A percentile compares a stretch with the other conserved stretches of the same genome.
These are phyloP conservation scores for Acanthacorydalis orientalis DNA, from an alignment of 2,888 invertebrate genomes.

Conservation along the genomic window DNA sequence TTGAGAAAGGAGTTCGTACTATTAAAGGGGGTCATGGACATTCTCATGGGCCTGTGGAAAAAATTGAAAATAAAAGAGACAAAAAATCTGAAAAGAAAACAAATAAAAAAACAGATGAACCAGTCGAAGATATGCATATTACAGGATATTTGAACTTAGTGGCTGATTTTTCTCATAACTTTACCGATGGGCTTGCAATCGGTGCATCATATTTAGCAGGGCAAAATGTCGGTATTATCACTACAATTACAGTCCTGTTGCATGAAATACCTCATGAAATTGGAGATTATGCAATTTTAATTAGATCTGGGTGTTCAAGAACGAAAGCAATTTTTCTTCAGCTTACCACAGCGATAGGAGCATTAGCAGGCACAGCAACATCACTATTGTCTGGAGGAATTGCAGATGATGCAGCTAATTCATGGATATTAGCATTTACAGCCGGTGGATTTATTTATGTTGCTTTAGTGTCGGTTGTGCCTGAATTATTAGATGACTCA, in stretches of 20 bases:
- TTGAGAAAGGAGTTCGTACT: constrained; percentile 83
- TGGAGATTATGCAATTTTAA: constrained; percentile 96
- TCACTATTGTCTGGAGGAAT: constrained; percentile 62
- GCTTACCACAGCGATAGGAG: constrained; percentile 86
- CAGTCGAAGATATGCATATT: constrained; percentile 46
- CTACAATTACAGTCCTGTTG: constrained; percentile 87
- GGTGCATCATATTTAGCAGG: constrained; percentile 95
- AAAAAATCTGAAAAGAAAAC: constrained; percentile 19
- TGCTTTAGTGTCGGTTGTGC: constrained; percentile 96
- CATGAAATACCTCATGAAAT: constrained; percentile 99
- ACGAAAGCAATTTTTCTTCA: constrained; percentile 91
- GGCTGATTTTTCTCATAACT: constrained; percentile 97
- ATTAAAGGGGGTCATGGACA: constrained; percentile 74
- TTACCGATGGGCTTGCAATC: constrained; percentile 97
- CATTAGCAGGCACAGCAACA: constrained; percentile 79
- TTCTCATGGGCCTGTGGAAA: constrained; percentile 32
- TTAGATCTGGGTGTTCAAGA: constrained; percentile 90
- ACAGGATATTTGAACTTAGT: constrained; percentile 92
- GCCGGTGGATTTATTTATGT: constrained; percentile 99
- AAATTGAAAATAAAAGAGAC: constrained; percentile 9
- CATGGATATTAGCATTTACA: constrained; percentile 92
- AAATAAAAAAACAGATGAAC: constrained; percentile 24
- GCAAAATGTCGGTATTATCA: constrained; percentile 68
- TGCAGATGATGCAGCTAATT: constrained; percentile 49
- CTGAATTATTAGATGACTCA: constrained; percentile 85